These are phyloP conservation scores for Hemiprocne comata DNA, from an alignment of 2,113 vertebrate genomes.

Conservation along the genomic window DNA sequence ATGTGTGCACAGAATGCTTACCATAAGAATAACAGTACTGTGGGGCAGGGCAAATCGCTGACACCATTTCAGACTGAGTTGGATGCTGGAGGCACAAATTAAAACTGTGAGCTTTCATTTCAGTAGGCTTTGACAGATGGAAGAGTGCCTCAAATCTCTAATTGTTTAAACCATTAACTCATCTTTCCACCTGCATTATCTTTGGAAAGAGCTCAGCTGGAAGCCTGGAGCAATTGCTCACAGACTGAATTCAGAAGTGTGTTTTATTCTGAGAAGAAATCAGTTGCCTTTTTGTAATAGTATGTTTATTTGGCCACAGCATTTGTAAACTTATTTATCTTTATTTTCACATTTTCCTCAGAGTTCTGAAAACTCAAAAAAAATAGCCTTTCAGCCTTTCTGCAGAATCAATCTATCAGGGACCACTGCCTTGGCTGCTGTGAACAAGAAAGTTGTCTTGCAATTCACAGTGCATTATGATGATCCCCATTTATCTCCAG, in stretches of 20 bases:
- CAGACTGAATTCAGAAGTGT: not conserved
- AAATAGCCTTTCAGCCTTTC: conserved; percentile 24
- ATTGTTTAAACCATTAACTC: conserved; percentile 83
- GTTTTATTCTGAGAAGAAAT: not conserved
- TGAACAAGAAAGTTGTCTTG: not conserved
- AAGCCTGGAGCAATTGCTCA: conserved; percentile 43
- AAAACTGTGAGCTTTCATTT: conserved; percentile 76
- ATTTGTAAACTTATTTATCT: conserved; percentile 53
- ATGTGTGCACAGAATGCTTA: conserved; percentile 80
- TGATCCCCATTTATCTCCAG: conserved; percentile 46
- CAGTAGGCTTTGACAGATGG: conserved; percentile 75
- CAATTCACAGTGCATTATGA: conserved; percentile 48
- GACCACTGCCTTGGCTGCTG: not conserved
- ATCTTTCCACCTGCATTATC: conserved; percentile 73
- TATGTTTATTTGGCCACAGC: conserved; percentile 9
- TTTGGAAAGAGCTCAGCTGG: conserved; percentile 55
- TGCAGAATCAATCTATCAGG: conserved; percentile 28
- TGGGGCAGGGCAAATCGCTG: conserved; percentile 68
- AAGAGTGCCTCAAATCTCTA: conserved; percentile 72
- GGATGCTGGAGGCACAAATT: conserved; percentile 73
- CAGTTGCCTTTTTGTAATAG: not conserved
- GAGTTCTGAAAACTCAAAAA: conserved; percentile 1
- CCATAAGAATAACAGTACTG: conserved; percentile 81
- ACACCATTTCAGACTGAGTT: conserved; percentile 72
- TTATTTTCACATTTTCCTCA: not conserved